Base-by-base conservation (phyloP, 2,113 vertebrate genomes). In the Myrmophylax atrothorax region DNA sequence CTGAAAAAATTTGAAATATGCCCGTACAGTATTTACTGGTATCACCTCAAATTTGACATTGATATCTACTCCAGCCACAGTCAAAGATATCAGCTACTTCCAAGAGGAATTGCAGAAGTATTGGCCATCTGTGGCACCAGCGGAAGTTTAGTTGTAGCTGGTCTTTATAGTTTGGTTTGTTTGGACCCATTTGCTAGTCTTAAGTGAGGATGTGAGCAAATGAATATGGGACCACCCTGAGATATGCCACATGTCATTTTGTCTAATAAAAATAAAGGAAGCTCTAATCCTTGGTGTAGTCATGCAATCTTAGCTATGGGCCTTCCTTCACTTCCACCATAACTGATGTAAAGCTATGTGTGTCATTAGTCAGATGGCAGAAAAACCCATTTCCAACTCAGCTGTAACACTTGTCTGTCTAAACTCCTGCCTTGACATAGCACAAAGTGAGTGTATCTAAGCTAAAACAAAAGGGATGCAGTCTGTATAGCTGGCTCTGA, bases 391-490 rank as follows among this genome's bases (percentile, higher is more conserved):
- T 96, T 91, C 74, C 83, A 90, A 74, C 31, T 37, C 78, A 87
- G 33, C 35, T 60, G 64, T 40, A 88, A 76, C 33, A 44, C 53
- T 84, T 87, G 79, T 75, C 38, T 86, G 68, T 74, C 74, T 94
- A 76, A 72, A 46, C 47, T 82, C 42, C 75, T 87, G 35, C 77
- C 81, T 81, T 17, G 59, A 50, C 26, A 24, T 19, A 69, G 47
- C 59, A 42, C 14, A 20, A 92, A 88, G 55, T 14, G 75, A 37
- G 44, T 8, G 12, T 73, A 88, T 35, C 76, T 69, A 64, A 84
- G 82, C 8, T n/a, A 56, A 91, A 97, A 94, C 87, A 96, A 95
- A 97, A 94, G 64, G 37, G 73, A 91, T 87, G 76, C 25, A 28
- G 49, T 68, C 53, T 79, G 82, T 53, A 49, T 69, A 82, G 73